Evolutionary conservation across 2,888 invertebrate species (phyloP).

Genomic region (Pyrocoelia pectoralis): DNA sequence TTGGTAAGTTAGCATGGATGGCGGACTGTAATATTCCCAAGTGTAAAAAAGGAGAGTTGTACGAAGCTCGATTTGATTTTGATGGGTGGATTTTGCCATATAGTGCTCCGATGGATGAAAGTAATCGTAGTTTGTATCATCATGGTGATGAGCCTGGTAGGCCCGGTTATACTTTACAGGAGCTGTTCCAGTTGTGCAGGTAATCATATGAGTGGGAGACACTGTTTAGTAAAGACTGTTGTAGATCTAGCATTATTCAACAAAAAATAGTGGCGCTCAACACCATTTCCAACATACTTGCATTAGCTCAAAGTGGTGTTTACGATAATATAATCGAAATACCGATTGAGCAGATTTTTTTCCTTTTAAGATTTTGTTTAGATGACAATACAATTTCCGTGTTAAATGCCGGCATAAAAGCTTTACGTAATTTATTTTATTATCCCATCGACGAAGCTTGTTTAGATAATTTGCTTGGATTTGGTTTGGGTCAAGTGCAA

Average conservation of each 20-base stretch:
- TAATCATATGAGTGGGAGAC: too few relatives aligned
- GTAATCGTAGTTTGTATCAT: conserved; percentile 79
- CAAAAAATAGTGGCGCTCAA: conserved; percentile 84
- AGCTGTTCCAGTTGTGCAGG: conserved; percentile 81
- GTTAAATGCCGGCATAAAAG: conserved; percentile 78
- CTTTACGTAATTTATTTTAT: conserved; percentile 77
- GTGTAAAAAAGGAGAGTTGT: conserved; percentile 65
- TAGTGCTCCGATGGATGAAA: conserved; percentile 66
- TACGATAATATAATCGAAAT: conserved; percentile 79
- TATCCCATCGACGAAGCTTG: conserved; percentile 82
- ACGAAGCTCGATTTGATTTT: conserved; percentile 86
- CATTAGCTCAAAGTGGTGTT: conserved; percentile 75
- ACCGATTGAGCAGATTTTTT: conserved; percentile 78
- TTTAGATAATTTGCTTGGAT: conserved; percentile 73
- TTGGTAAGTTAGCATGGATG: conserved; percentile 91
- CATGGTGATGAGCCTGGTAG: conserved; percentile 93
- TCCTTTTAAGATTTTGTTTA: conserved; percentile 83
- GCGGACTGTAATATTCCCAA: conserved; percentile 69
- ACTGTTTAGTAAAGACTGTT: conserved; percentile 14
- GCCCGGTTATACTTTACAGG: conserved; percentile 90
- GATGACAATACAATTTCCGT: conserved; percentile 82
- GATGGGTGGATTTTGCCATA: conserved; percentile 80
- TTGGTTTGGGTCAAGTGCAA: conserved; percentile 70
- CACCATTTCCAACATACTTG: conserved; percentile 80
- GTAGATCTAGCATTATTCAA: conserved; percentile 76